Conservation (phyloP, 2,797 vertebrate species). For the Serranus cabrilla region DNA sequence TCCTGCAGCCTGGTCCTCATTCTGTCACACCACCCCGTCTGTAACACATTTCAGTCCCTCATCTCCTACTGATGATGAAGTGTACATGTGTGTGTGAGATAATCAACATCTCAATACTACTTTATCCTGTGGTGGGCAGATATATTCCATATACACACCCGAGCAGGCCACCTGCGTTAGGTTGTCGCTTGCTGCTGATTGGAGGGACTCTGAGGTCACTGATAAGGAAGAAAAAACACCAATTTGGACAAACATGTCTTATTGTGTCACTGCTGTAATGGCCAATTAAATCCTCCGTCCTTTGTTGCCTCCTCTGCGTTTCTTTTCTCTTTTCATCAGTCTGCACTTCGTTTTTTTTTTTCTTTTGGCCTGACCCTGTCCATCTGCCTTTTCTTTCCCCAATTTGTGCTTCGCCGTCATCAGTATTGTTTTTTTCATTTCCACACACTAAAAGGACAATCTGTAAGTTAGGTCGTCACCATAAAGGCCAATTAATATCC, state of each 20-base stretch:
- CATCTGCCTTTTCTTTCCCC: neutral
- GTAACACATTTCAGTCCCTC: too few relatives aligned
- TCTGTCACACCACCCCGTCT: conserved; percentile 51
- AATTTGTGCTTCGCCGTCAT: conserved; percentile 6
- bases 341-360: neutral
- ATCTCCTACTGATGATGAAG: conserved; percentile 23
- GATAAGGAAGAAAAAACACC: conserved; percentile 16
- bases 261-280: conserved; percentile 32
- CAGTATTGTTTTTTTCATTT: neutral
- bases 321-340: neutral
- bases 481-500: neutral
- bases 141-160: conserved; percentile 12
- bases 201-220: conserved; percentile 21
- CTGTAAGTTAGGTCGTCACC: neutral
- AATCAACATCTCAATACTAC: conserved; percentile 31
- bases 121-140: conserved; percentile 1
- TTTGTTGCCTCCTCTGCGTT: neutral
- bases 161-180: neutral
- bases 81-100: conserved; percentile 19
- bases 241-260: conserved; percentile 4
- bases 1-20: conserved; percentile 49
- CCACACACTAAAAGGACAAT: neutral
- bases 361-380: neutral
- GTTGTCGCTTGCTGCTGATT: conserved; percentile 13
- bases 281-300: conserved; percentile 29